Evolutionary conservation across 2,113 vertebrate species (phyloP), one percentile per base, ranked within the genome.

Genomic region (Romanogobio albipinnatus): DNA sequence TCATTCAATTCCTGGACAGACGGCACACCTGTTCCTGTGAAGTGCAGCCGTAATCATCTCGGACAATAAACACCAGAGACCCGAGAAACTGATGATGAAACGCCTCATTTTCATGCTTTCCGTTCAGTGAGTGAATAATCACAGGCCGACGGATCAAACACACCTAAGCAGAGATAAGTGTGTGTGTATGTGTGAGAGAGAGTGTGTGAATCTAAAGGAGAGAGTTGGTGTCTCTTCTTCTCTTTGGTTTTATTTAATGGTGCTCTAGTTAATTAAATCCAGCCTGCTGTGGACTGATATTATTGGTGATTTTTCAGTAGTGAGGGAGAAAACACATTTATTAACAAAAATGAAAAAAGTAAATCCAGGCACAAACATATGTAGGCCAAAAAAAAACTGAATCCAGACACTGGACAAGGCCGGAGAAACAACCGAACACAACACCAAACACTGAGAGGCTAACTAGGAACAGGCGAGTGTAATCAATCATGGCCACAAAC

Each of bases 61-160:
- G 26, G 36, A 83, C 73, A 29, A 26, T 81, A 76, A 80, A 62
- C 71, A 45, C 61, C 66, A 45, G 75, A 77, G 49, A 75, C 77
- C 82, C n/a, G 81, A 76, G 64, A 64, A 61, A 33, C 61, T 66
- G n/a, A 86, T 49, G 61, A 90, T 83, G 74, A 86, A 88, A 75
- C 24, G n/a, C 84, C 75, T 90, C 58, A 87, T 88, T 85, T 87
- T 53, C 36, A 76, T 88, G 81, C 24, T 11, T 43, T 74, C 66
- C 29, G 61, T 61, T 87, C 79, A 86, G 74, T 86, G 85, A 76
- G 79, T 75, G 90, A 78, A 91, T 93, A 92, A 90, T 93, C 86
- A 88, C 84, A 89, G 85, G 81, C 81, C 86, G 71, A 61, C 45
- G 9, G 53, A 94, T 94, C 90, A 92, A 91, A 90, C 58, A 61